These are phyloP conservation scores for Watsonalla cultraria DNA, from an alignment of 2,888 invertebrate species.

Conservation along the genomic window DNA sequence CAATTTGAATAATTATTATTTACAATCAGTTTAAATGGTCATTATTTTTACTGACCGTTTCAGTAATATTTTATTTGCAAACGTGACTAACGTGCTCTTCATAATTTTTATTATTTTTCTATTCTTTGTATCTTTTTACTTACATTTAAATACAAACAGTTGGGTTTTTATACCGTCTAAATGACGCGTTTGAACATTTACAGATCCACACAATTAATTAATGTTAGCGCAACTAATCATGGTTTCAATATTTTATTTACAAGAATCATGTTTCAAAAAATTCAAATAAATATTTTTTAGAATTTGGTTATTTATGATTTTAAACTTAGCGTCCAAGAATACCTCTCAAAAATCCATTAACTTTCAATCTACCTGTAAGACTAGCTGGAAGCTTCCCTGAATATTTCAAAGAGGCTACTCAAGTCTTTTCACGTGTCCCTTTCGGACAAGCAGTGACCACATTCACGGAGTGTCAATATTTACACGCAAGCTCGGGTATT, in stretches of 20 bases:
- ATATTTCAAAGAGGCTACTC: constrained; percentile 48
- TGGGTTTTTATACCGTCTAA: too few relatives aligned
- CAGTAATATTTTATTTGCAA: constrained; percentile 20
- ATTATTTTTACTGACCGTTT: constrained; percentile 23
- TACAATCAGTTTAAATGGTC: constrained; percentile 14
- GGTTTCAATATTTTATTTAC: too few relatives aligned
- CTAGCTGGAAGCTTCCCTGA: constrained; percentile 17
- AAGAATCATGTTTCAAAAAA: too few relatives aligned
- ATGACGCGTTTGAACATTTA: too few relatives aligned
- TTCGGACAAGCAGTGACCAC: constrained; percentile 68
- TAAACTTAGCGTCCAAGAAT: background rate
- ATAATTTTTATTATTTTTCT: constrained; percentile 17
- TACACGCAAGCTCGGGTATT: constrained; percentile 56
- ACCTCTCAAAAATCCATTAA: background rate
- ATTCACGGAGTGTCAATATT: constrained; percentile 59
- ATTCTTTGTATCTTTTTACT: constrained; percentile 6
- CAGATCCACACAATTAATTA: too few relatives aligned
- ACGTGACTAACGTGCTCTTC: constrained; percentile 19
- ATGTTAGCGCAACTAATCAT: too few relatives aligned
- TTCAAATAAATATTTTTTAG: too few relatives aligned
- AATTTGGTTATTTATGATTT: too few relatives aligned
- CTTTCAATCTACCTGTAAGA: background rate
- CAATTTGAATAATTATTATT: background rate
- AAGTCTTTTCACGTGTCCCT: constrained; percentile 46
- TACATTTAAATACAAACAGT: background rate